Evolutionary conservation across 2,113 vertebrate genomes (phyloP).

Genomic region (Ptilorrhoa leucosticta): DNA sequence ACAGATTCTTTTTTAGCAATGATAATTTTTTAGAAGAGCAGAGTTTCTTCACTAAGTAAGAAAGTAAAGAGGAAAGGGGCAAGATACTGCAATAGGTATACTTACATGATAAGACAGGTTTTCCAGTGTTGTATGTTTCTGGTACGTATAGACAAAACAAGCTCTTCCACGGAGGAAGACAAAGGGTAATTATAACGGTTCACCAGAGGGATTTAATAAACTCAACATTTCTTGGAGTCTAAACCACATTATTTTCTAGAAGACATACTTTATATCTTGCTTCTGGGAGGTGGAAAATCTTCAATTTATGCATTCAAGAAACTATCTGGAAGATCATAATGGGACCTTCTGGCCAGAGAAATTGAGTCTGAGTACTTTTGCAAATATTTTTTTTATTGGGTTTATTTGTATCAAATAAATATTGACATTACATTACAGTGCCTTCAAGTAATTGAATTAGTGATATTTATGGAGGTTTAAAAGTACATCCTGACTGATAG

Average conservation of each 20-base stretch:
- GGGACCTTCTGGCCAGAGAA: not conserved
- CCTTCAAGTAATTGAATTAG: not conserved
- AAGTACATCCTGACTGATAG: not conserved
- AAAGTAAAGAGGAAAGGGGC: not conserved
- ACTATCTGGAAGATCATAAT: not conserved
- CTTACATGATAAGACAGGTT: not conserved
- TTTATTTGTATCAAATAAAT: not conserved
- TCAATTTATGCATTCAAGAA: not conserved
- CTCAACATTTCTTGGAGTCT: not conserved
- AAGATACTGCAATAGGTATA: not conserved
- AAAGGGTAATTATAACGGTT: not conserved
- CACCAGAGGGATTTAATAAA: not conserved
- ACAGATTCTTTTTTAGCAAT: not conserved
- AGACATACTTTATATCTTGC: not conserved
- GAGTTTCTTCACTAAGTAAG: not conserved
- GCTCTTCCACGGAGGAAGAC: not conserved
- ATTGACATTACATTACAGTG: not conserved
- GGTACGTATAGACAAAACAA: not conserved
- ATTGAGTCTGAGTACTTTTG: not conserved
- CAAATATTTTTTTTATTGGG: not conserved
- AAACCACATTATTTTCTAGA: not conserved
- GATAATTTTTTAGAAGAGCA: not conserved
- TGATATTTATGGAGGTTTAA: not conserved
- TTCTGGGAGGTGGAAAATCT: not conserved
- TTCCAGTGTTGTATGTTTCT: not conserved